Evolutionary conservation across 2,888 invertebrate species (phyloP).

Genomic region (Ischnus inquisitorius): DNA sequence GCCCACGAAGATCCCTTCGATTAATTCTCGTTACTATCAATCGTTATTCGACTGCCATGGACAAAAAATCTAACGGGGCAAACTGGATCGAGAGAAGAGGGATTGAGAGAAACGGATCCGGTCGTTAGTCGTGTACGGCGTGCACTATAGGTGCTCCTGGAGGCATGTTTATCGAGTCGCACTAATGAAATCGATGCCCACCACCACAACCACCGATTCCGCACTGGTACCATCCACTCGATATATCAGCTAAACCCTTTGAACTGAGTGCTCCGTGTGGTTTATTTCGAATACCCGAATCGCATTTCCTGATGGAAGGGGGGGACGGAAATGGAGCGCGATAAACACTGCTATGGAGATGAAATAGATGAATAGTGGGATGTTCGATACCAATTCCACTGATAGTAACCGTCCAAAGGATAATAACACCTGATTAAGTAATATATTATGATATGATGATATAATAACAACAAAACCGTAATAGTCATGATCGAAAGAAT

Average conservation of each 20-base stretch:
- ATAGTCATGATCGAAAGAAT: too few relatives aligned
- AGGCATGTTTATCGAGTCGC: constrained; percentile 27
- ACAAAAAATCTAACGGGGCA: background rate
- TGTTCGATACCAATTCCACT: background rate
- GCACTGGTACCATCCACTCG: constrained; percentile 2
- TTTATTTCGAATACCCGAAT: constrained; percentile 21
- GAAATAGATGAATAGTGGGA: background rate
- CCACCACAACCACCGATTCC: constrained; percentile 15
- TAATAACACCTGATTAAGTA: background rate
- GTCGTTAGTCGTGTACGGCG: constrained; percentile 3
- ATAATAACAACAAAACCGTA: too few relatives aligned
- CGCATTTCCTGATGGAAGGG: constrained; percentile 8
- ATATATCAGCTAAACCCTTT: constrained; percentile 18
- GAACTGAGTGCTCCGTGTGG: constrained; percentile 11
- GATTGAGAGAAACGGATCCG: background rate
- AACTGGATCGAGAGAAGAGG: background rate
- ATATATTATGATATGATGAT: background rate
- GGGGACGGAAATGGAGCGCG: constrained; percentile 3
- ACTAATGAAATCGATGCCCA: constrained; percentile 26
- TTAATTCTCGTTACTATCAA: constrained; percentile 48
- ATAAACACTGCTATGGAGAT: background rate
- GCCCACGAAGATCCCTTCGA: constrained; percentile 13
- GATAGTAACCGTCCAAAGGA: background rate
- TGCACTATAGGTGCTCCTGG: background rate
- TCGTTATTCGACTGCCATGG: constrained; percentile 25